Evolutionary conservation across 1,140 invertebrate species (phyloP), one percentile per base, ranked within the genome.

Genomic region (Trachymyrmex septentrionalis): DNA sequence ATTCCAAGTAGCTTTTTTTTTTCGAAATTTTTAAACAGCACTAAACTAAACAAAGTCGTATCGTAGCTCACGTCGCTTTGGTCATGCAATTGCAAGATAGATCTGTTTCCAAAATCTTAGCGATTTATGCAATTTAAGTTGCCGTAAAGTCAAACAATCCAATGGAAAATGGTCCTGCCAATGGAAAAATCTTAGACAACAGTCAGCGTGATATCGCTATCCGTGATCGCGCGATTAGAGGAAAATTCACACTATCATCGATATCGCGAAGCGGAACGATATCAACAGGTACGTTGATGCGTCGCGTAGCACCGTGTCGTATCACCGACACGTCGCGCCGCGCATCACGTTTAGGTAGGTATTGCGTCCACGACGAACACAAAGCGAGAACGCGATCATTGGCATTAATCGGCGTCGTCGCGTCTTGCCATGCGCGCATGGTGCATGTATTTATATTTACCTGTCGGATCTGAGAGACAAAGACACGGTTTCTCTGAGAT

Each of bases 201-300:
- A 21, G 30, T 44, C 3, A 14, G 3, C 34, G 50, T 50, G 48
- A 55, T 78, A 77, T 67, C 63, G 63, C 64, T 10, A 7, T 63
- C 12, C 27, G 24, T 14, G 76, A 67, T 67, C 30, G 57, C 16
- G 75, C 59, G 19, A 63, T 30, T 50, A 38, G 38, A 30, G 38
- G 61, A 24, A 34, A 44, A 9, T 10, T 9, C 24, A 19, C 12
- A 1, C 10, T 59, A 34, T 81, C 55, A 34, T 14, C 34, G 80
- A 82, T 82, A 38, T 38, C 6, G 34, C 34, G 6, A 82, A 82
- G 78, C 3, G 24, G 69, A 44, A 57, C 80, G 80, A 50, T 63
- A 75, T 84, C 80, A 84, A 84, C 80, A 84, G 80, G 80, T 84
- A 57, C 24, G 50, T 50, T 53, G 69, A 44, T n/a, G 53, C 76